Evolutionary conservation across 2,888 invertebrate genomes (phyloP), one percentile per base, ranked within the genome.

Genomic region (Melanargia galathea): DNA sequence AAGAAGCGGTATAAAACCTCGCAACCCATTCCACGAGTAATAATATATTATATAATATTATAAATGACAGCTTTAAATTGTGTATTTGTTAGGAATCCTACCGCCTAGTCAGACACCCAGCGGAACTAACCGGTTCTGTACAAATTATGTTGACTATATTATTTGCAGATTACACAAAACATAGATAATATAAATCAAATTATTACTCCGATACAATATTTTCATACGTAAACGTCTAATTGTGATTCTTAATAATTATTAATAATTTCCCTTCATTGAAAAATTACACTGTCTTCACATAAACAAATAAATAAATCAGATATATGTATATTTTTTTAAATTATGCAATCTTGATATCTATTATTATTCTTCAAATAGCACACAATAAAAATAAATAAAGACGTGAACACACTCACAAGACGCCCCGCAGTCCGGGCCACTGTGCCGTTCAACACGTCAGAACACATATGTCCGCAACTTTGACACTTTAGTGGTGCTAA

Each of bases 21-120:
- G 35, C 33, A 20, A 35, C 8, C 52, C 33, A 18, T 13, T 20
- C 52, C 16, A 52, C 11, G 30, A 11, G 26, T 22, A 5, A 43
- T 11, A 45, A 3, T 45, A 8, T 11, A 26, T 11, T n/a, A n/a
- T n/a, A n/a, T n/a, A n/a, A n/a, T n/a, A n/a, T n/a, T n/a, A n/a
- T n/a, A n/a, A n/a, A n/a, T n/a, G n/a, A n/a, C n/a, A n/a, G n/a
- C n/a, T n/a, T n/a, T n/a, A n/a, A n/a, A n/a, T n/a, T n/a, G n/a
- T n/a, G n/a, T n/a, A n/a, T n/a, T n/a, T 51, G 56, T 68, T 71
- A 71, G 71, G 73, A 71, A 73, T 72, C 66, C 73, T 74, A 72
- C 60, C 54, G 60, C 60, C 61, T 57, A 55, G 56, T 62, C 38
- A 40, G 65, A 65, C 65, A 60, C 64, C 70, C 70, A 69, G 70